phyloP scores from a whole-genome alignment of 2,797 vertebrate genomes.

The Tapirus indicus region DNA sequence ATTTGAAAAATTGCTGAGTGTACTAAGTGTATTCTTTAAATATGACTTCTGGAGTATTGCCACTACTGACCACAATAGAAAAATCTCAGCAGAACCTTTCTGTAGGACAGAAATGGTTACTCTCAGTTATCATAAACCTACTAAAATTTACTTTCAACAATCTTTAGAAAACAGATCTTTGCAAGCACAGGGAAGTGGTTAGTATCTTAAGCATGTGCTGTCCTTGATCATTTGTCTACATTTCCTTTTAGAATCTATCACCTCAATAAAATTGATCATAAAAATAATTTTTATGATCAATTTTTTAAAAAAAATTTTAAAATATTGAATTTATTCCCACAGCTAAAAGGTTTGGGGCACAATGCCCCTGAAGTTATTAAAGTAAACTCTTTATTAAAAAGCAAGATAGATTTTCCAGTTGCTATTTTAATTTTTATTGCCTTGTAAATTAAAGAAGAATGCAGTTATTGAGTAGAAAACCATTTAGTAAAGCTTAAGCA shows the following conservation, averaged over 20 bases:
- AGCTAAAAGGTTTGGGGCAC: conserved; percentile 35
- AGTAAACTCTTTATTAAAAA: conserved; percentile 61
- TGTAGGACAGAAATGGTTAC: neutral
- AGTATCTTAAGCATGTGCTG: neutral
- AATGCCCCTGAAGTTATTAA: conserved; percentile 41
- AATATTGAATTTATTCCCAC: conserved; percentile 52
- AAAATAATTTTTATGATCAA: too few species aligned
- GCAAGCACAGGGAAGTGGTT: neutral
- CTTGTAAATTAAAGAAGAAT: conserved; percentile 61
- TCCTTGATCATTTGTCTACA: neutral
- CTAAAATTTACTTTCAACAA: neutral
- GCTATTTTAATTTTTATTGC: conserved; percentile 67
- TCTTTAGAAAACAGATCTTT: neutral
- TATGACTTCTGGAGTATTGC: conserved; percentile 5
- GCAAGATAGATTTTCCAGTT: conserved; percentile 50
- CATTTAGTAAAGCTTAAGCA: conserved; percentile 62
- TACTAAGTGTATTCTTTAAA: neutral
- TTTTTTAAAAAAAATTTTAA: too few species aligned
- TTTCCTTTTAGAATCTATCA: conserved; percentile 55
- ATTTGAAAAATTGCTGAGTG: neutral
- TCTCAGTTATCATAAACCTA: neutral
- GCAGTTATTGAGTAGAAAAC: conserved; percentile 21
- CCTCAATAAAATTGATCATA: conserved; percentile 1
- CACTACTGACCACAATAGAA: neutral
- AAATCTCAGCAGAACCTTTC: neutral